phyloP scores from a whole-genome alignment of 1,140 invertebrate species.

The Euwallacea similis region DNA sequence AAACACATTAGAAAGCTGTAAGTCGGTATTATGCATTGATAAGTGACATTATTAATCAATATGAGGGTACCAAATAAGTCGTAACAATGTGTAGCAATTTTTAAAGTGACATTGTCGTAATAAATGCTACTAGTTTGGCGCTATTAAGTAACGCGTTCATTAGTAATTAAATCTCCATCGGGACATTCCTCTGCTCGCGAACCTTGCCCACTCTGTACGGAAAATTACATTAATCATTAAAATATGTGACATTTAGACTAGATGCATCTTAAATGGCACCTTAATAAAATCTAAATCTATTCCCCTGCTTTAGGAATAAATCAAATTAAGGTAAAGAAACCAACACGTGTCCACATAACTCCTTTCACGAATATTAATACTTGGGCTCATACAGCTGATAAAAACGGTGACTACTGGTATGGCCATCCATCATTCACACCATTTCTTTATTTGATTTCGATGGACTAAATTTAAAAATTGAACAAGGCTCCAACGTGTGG shows the following conservation, averaged over 20 bases:
- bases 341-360: constrained; percentile 11
- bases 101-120: not conserved
- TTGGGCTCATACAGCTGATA: not conserved
- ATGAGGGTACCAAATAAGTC: constrained; percentile 14
- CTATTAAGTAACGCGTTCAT: not conserved
- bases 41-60: constrained; percentile 19
- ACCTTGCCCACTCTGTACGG: not conserved
- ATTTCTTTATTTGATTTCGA: not conserved
- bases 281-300: constrained; percentile 15
- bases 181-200: not conserved
- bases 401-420: not conserved
- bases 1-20: constrained; percentile 21
- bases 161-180: not conserved
- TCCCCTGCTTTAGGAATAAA: constrained; percentile 9
- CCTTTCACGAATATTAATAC: constrained; percentile 21
- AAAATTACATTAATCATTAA: constrained; percentile 11
- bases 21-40: constrained; percentile 11
- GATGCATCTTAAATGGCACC: constrained; percentile 5
- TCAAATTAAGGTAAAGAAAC: constrained; percentile 27
- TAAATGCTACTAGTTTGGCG: not conserved
- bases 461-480: not conserved
- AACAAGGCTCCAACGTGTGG: not conserved
- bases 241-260: constrained; percentile 6
- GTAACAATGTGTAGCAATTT: not conserved
- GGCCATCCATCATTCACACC: not conserved